Conservation (phyloP, 2,888 invertebrate genomes). For the Penaeus monodon region DNA sequence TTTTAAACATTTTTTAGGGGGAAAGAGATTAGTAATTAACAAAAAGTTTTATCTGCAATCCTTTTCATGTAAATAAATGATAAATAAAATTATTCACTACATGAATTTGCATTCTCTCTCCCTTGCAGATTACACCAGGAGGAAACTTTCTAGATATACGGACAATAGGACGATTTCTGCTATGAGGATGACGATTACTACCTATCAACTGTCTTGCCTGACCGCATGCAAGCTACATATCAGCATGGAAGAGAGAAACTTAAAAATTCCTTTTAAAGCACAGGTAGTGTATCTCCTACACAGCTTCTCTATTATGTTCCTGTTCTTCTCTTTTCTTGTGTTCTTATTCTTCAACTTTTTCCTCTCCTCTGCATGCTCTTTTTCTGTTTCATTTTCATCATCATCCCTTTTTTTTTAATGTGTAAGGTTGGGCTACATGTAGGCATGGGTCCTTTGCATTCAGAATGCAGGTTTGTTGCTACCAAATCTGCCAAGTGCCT, state of each 20-base stretch:
- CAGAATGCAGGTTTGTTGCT: too few species aligned
- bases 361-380: not conserved
- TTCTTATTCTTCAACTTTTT: not conserved
- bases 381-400: not conserved
- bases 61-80: not conserved
- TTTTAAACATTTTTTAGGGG: too few species aligned
- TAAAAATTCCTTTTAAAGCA: constrained; percentile 90
- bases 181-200: constrained; percentile 87
- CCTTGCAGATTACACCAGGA: constrained; percentile 72
- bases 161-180: constrained; percentile 84
- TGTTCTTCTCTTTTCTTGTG: not conserved
- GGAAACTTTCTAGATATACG: constrained; percentile 86
- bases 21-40: too few species aligned
- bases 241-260: constrained; percentile 83
- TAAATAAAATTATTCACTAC: not conserved
- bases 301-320: too few species aligned
- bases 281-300: constrained; percentile 66
- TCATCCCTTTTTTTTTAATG: too few species aligned
- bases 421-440: too few species aligned
- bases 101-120: not conserved
- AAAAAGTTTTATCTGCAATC: too few species aligned
- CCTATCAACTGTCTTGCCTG: constrained; percentile 75
- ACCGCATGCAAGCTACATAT: constrained; percentile 49
- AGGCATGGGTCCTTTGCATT: too few species aligned
- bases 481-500: too few species aligned